Base-by-base conservation (phyloP, 2,888 invertebrate genomes). In the Calameuta idolon region DNA sequence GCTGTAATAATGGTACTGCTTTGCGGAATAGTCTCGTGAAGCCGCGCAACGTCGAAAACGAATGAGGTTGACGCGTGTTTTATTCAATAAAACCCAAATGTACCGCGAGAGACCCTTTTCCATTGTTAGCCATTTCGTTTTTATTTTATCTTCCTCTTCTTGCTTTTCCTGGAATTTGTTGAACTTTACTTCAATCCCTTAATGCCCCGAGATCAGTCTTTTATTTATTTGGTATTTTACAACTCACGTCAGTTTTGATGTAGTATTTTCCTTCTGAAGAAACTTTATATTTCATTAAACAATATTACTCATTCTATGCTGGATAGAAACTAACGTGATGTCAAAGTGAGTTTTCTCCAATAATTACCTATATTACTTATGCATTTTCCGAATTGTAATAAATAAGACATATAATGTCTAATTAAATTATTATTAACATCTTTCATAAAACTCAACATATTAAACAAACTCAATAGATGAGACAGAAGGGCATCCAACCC, bases 61-160 rank as follows among this genome's bases (percentile, higher is more conserved):
- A 75, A 77, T 76, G 73, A 76, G 75, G 73, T 77, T 77, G 76
- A 79, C 79, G 79, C 81, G 82, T 85, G 86, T 88, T 89, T 86
- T 87, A 87, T 89, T 89, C 88, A 87, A 89, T 89, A 88, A 89
- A 88, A 88, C 81, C 88, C 85, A 87, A 88, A 88, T 88, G 86
- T 88, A 86, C 86, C 87, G 87, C 84, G 81, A 86, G 86, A 87
- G 86, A 85, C 85, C 83, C 82, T 84, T 86, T 87, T 78, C 77
- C 79, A 69, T 68, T 34, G 34, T 69, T n/a, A 79, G 79, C 82
- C 83, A 85, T 84, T 83, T 85, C 80, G 81, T 77, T 55, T 73
- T 35, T 12, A 35, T 55, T 40, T 55, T 12, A 15, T 33, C 68
- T 35, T 55, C 30, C 30, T 74, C 68, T 73, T 35, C 73, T 23